Evolutionary conservation across 2,113 vertebrate species (phyloP), one percentile per base, ranked within the genome.

Genomic region (Danionella cerebrum): DNA sequence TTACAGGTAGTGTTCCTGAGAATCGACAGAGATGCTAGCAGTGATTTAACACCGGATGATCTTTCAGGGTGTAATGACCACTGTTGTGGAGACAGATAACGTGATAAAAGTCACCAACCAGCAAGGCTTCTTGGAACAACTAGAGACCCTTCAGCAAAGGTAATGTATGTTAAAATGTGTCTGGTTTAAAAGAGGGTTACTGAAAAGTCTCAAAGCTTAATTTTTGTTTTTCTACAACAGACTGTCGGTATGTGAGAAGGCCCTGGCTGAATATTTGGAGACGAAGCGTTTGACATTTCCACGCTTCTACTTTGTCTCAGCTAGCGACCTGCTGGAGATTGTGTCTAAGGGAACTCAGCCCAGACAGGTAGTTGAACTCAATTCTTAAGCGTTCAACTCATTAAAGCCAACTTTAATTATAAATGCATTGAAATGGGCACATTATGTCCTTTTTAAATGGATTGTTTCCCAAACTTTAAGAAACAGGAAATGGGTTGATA

Each of bases 271-370:
- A 59, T 85, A 87, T 68, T 45, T 87, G 65, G 87, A 90, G 76
- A 84, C 86, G 7, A 83, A 82, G 72, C 85, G 80, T 67, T 81
- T 89, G 36, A 77, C 68, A 1, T 89, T 90, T 78, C 88, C 76
- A 10, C 80, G 85, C 51, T 89, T 87, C 68, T 76, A 78, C 59
- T 90, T 91, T 53, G 80, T 90, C 39, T 90, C 87, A 11, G 82
- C 78, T 2, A 75, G 78, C 21, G 85, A 89, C 76, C 81, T 90
- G 60, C 73, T 89, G 54, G 88, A 91, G 79, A 91, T 89, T 0
- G 76, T 90, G 67, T 91, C 86, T 42, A 89, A 91, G 70, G 83
- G 85, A 75, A 87, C 84, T 21, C 59, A 78, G 44, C 89, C 83
- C 36, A 89, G 78, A 73, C 80, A 89, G 87, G 88, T 87, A 36